Evolutionary conservation across 2,888 invertebrate genomes (phyloP), one percentile per base, ranked within the genome.

Genomic region (Drosophila pullipes): DNA sequence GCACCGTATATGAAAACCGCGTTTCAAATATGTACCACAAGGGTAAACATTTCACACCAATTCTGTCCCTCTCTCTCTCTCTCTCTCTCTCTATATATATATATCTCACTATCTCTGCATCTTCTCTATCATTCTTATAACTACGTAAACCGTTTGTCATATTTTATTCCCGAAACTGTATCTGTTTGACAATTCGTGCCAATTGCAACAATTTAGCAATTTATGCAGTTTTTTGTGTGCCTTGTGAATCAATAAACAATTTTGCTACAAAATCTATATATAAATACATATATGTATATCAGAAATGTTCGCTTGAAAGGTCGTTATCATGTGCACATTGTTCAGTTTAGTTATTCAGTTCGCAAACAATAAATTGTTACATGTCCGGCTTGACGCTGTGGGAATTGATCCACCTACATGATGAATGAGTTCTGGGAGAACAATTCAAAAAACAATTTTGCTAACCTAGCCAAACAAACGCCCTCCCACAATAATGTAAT

Each of bases 241-340:
- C 50, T 59, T 62, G 67, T 74, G 70, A 81, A 85, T 85, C 83
- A 83, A 87, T 83, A 85, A 76, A 65, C 79, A 68, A 74, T 70
- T 75, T 69, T 62, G 64, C 68, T 54, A 54, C 81, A 57, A 76
- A 75, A 81, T 69, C 75, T 71, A 77, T 83, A 87, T 77, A 79
- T 60, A 67, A 76, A 74, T 28, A 11, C 28, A 28, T 55, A n/a
- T 37, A 4, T 52, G 1, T 52, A 4, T 50, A 5, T n/a, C 35
- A 5, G 16, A 37, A 37, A 6, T 33, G 47, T 47, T 28, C 47
- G 25, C 9, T 47, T 47, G 47, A 22, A 47, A 25, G 25, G 74
- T 60, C 71, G 76, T 76, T 73, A 83, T 61, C 57, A 28, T 28
- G n/a, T 28, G 49, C 30, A 44, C 22, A 69, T 49, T 53, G 52